Percentiles rank a stretch among this genome's conserved stretches.
Evolutionary conservation across 2,113 vertebrate genomes (phyloP).

Genomic region (Trematomus loennbergii): DNA sequence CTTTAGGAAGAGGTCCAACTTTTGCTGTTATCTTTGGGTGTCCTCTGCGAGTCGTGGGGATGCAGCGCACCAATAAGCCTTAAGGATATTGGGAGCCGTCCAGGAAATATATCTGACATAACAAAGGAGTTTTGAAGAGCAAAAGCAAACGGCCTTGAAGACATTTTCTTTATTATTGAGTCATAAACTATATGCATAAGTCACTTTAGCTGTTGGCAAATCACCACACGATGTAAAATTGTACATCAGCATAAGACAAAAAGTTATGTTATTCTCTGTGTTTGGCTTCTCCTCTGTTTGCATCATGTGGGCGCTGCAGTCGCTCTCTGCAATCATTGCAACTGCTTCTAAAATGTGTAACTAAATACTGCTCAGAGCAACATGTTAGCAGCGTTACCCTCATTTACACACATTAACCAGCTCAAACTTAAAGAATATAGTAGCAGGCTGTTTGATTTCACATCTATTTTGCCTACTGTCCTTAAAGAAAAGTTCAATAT

Average conservation of each 20-base stretch:
- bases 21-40: constrained; percentile 77
- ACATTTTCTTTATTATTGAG: constrained; percentile 21
- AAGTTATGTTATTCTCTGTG: neutral
- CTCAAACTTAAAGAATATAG: neutral
- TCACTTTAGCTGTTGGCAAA: neutral
- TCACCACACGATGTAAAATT: neutral
- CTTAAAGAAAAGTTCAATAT: neutral
- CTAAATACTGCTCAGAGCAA: constrained; percentile 7
- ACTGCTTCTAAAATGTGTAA: constrained; percentile 8
- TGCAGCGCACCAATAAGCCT: constrained; percentile 78
- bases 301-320: constrained; percentile 8
- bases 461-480: neutral
- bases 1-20: constrained; percentile 76
- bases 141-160: constrained; percentile 65
- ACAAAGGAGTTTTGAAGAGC: constrained; percentile 82
- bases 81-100: constrained; percentile 81
- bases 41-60: constrained; percentile 79
- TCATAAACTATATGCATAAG: neutral
- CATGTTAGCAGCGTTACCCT: neutral
- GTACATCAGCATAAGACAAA: neutral
- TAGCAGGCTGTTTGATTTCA: neutral
- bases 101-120: constrained; percentile 80
- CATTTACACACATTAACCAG: constrained; percentile 16
- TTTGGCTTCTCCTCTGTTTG: neutral
- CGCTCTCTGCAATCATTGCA: constrained; percentile 2